These are phyloP conservation scores for Nebria brevicollis DNA, from an alignment of 2,888 invertebrate genomes.

Conservation along the genomic window DNA sequence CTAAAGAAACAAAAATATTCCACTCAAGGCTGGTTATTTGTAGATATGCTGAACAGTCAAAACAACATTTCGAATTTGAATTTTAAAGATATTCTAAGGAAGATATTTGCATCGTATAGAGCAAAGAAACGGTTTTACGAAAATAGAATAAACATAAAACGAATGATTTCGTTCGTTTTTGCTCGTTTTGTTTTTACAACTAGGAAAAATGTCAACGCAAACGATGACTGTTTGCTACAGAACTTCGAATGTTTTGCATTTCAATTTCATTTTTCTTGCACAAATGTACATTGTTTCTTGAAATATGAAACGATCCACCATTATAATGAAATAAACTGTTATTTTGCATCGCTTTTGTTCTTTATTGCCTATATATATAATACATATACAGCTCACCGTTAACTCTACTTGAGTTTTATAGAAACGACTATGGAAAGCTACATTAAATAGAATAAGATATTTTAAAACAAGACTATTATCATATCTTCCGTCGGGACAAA, in stretches of 20 bases:
- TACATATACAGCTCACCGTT: no score
- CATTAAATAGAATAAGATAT: not conserved
- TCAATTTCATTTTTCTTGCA: constrained; percentile 30
- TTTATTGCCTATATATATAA: no score
- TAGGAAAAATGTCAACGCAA: constrained; percentile 38
- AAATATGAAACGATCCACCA: constrained; percentile 21
- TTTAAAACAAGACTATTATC: not conserved
- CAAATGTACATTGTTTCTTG: constrained; percentile 29
- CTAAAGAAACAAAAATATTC: constrained; percentile 23
- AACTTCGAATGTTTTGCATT: constrained; percentile 43
- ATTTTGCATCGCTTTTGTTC: not conserved
- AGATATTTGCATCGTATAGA: constrained; percentile 36
- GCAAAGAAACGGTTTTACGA: constrained; percentile 43
- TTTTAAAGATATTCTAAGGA: constrained; percentile 41
- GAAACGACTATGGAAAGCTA: no score
- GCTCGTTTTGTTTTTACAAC: constrained; percentile 25
- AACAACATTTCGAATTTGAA: constrained; percentile 44
- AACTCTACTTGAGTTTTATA: no score
- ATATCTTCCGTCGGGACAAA: not conserved
- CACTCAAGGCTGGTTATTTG: constrained; percentile 13
- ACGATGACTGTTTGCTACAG: constrained; percentile 41
- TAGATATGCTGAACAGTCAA: constrained; percentile 37
- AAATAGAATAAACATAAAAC: constrained; percentile 46
- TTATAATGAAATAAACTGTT: constrained; percentile 32
- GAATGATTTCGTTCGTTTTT: constrained; percentile 32